Conservation (phyloP, 2,888 invertebrate species). For the Ashinkailepas kermadecensis region DNA sequence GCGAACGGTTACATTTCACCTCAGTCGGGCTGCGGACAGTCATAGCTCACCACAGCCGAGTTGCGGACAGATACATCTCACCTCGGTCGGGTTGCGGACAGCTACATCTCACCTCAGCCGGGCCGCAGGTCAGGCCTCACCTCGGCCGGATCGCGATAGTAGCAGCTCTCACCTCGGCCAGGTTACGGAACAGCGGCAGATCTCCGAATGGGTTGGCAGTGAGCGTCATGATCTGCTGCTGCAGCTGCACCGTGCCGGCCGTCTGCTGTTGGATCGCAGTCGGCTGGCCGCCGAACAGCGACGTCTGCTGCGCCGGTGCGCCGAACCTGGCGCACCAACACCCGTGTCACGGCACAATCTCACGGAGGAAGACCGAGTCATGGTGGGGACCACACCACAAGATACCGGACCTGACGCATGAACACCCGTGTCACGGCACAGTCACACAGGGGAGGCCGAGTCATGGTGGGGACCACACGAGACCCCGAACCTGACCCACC, state of each 20-base stretch:
- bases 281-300: slow-evolving; percentile 1
- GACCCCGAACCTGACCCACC: too few species aligned
- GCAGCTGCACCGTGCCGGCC: slow-evolving; percentile 40
- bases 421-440: too few species aligned
- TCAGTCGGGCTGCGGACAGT: background rate
- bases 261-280: slow-evolving; percentile 42
- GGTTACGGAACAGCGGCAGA: slow-evolving; percentile 70
- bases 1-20: too few species aligned
- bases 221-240: slow-evolving; percentile 42
- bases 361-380: too few species aligned
- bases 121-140: slow-evolving; percentile 30
- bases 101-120: background rate
- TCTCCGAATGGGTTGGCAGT: slow-evolving; percentile 80
- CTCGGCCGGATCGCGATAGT: background rate
- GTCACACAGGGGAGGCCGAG: too few species aligned
- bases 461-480: too few species aligned
- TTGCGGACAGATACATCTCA: background rate
- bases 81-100: background rate
- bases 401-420: too few species aligned
- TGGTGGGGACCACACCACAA: too few species aligned
- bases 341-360: background rate
- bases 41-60: background rate
- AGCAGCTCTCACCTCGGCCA: slow-evolving; percentile 38
- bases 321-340: background rate
- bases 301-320: background rate